Conservation (phyloP, 92 coral and sea anemone species). For the Anthopleura xanthogrammica region DNA sequence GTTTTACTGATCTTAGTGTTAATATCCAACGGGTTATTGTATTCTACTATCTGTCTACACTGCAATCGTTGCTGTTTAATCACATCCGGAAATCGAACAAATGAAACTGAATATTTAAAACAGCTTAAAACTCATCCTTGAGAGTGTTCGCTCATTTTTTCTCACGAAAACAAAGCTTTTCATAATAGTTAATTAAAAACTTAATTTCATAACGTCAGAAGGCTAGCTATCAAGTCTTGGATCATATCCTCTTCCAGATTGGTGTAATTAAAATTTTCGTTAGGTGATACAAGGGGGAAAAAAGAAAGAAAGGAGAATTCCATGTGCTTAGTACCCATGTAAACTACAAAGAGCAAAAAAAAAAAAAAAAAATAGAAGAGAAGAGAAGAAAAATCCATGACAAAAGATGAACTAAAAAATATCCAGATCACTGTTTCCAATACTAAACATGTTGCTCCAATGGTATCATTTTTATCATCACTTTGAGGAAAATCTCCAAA, state of each 20-base stretch:
- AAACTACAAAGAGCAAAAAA: not conserved
- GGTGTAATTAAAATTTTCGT: not conserved
- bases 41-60: too few relatives aligned
- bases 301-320: not conserved
- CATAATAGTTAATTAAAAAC: not conserved
- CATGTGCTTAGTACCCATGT: not conserved
- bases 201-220: not conserved
- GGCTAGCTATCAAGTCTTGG: not conserved
- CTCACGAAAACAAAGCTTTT: not conserved
- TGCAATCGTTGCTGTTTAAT: too few relatives aligned
- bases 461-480: not conserved
- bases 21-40: too few relatives aligned
- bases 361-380: too few relatives aligned
- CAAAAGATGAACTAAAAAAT: too few relatives aligned
- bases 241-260: not conserved
- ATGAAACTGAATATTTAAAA: not conserved
- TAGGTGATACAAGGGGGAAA: too few relatives aligned
- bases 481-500: not conserved
- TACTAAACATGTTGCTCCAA: too few relatives aligned
- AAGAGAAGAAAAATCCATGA: not conserved
- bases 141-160: not conserved
- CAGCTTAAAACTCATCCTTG: not conserved
- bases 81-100: not conserved
- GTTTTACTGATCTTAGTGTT: too few relatives aligned
- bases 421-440: too few relatives aligned